Evolutionary conservation across 2,888 invertebrate species (phyloP), one percentile per base, ranked within the genome.

Genomic region (Steromphala cineraria): DNA sequence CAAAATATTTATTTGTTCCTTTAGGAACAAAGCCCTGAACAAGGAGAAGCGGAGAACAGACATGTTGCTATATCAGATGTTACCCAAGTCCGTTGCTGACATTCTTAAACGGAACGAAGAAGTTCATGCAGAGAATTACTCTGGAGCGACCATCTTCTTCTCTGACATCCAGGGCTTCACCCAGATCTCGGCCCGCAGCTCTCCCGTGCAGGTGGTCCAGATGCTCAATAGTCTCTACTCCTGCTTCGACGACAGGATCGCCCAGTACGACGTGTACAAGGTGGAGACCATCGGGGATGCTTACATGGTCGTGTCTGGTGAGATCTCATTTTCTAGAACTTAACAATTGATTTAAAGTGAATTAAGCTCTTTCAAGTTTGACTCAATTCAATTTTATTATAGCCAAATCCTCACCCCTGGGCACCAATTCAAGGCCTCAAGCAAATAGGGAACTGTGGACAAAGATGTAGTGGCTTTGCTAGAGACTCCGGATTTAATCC

Each of bases 121-220:
- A 67, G 88, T 90, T 28, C 81, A 80, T 8, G 88, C 89, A 0
- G 89, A 89, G 79, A 86, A 85, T 76, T 89, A 85, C 80, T 67
- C 82, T 56, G 85, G 89, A 19, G 84, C 87, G 15, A 88, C 90
- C n/a, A 85, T 90, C 56, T 86, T 89, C 82, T 89, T 89, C 80
- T 87, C 87, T 17, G 89, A 90, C 75, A 89, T 90, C 71, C 87
- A 89, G 21, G 89, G 88, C 19, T 90, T 90, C 82, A 89, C 89
- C 0, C 85, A 87, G 75, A 86, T 90, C 19, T 87, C 87, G 0
- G 84, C 90, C 5, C 83, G 86, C 21, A 87, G 89, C 77, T 88
- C 90, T 0, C 89, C 89, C 0, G 79, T 90, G 19, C 87, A 90
- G 84, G 89, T 90, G 19, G 88, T 90, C 0, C 85, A 87, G 75